Base-by-base conservation (phyloP, 1,140 invertebrate species). In the Apis florea region DNA sequence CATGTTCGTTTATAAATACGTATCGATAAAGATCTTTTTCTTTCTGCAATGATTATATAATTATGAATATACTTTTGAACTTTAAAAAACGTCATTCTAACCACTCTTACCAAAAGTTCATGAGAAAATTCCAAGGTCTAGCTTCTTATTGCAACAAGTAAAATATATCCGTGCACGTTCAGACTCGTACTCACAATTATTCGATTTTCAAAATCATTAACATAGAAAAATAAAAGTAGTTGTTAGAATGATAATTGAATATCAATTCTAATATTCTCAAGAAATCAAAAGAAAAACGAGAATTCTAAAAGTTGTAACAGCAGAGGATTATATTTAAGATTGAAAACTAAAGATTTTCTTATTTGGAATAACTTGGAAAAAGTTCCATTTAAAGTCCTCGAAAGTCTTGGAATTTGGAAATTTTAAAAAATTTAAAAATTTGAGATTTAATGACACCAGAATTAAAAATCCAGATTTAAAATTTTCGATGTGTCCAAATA, bases 51-150 rank as follows among this genome's bases (percentile, higher is more conserved):
- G 58, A 51, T 79, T 79, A 51, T n/a, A 15, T 79, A 79, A 79
- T 73, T 77, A 13, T 26, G 4, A 40, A 11, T 53, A 9, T 31
- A 79, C 77, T 77, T 77, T 68, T 59, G 40, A 78, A 72, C 69
- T 72, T 71, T 54, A 40, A 40, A 2, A 64, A 72, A 51, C 40
- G 53, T 69, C 26, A 10, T n/a, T 51, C 40, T 51, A 51, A 5
- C 26, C 19, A 17, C 1, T 21, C 24, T 9, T 53, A n/a, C 51
- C n/a, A 49, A 19, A 24, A 24, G 51, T 13, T 24, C 17, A 4
- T 17, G 13, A 9, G 64, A 53, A 19, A 17, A 47, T 24, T 54
- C 31, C 58, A 79, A 72, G 69, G 49, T 47, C 69, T 72, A 31
- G 26, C 56, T 71, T 79, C 49, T 73, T 64, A 64, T 64, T 31